phyloP scores from a whole-genome alignment of 1,140 invertebrate species.

The Acyrthosiphon pisum region DNA sequence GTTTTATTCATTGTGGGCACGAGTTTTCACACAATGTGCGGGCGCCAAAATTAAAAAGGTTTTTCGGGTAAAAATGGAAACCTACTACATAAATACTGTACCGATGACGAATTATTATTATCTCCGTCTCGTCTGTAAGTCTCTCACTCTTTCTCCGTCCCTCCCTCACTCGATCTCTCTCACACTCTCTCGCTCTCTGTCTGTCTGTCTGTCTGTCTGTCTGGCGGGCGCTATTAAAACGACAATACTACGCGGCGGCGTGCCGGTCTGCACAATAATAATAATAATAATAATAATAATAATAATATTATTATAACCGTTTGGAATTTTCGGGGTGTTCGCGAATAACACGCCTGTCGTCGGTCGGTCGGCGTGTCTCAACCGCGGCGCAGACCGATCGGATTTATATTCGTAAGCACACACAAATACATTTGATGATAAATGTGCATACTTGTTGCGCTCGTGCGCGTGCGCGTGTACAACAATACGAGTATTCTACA shows the following conservation, averaged over 20 bases:
- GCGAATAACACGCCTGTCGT: background rate
- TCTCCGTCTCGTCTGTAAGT: background rate
- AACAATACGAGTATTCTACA: background rate
- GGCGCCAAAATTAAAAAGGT: background rate
- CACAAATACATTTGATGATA: background rate
- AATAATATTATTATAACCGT: background rate
- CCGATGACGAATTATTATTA: background rate
- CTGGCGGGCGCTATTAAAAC: background rate
- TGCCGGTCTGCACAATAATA: background rate
- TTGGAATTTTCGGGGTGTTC: constrained; percentile 12
- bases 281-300: background rate
- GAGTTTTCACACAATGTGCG: background rate
- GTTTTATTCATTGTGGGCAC: background rate
- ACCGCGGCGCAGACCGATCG: background rate
- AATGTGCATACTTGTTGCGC: background rate
- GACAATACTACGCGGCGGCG: background rate
- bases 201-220: background rate
- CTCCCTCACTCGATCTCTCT: background rate
- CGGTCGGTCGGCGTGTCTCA: no score
- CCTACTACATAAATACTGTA: background rate
- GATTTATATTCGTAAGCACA: background rate
- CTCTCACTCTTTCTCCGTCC: background rate
- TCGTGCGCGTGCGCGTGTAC: background rate
- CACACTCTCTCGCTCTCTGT: no score
- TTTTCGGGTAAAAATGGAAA: constrained; percentile 11